Percentiles rank a stretch among this genome's conserved stretches.
These are phyloP conservation scores for Sepiola atlantica DNA, from an alignment of 2,888 invertebrate species.

Conservation along the genomic window DNA sequence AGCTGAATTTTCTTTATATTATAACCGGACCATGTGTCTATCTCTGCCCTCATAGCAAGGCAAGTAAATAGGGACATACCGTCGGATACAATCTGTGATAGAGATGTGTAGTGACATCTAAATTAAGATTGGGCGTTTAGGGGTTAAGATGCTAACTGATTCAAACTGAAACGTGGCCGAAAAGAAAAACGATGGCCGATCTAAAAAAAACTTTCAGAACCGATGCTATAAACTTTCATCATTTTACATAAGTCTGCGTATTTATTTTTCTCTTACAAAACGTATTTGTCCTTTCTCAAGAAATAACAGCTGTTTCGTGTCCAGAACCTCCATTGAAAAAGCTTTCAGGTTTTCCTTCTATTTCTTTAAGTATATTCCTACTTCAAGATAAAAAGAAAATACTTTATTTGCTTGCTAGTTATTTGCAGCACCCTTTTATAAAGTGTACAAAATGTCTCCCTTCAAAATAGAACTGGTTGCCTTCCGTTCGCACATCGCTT, in stretches of 20 bases:
- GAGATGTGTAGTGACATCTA: too few species aligned
- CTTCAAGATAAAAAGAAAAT: too few species aligned
- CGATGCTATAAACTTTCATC: neutral
- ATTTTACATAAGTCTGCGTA: neutral
- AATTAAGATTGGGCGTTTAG: too few species aligned
- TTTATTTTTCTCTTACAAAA: neutral
- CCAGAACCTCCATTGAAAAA: neutral
- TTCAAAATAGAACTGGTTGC: neutral
- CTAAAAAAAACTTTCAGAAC: too few species aligned
- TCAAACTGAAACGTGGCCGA: too few species aligned
- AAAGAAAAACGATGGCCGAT: too few species aligned
- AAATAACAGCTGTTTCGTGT: conserved; percentile 8
- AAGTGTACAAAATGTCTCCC: neutral
- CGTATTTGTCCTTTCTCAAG: neutral
- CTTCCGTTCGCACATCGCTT: neutral
- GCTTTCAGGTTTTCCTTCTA: neutral
- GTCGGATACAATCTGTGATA: too few species aligned
- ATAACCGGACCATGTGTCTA: too few species aligned
- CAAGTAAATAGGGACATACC: too few species aligned
- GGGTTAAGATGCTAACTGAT: too few species aligned
- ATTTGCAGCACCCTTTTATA: neutral
- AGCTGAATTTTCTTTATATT: too few species aligned
- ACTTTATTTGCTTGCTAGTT: neutral
- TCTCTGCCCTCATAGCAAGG: too few species aligned
- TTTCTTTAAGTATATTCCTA: neutral